Evolutionary conservation across 2,113 vertebrate species (phyloP).

Genomic region (Albula glossodonta): DNA sequence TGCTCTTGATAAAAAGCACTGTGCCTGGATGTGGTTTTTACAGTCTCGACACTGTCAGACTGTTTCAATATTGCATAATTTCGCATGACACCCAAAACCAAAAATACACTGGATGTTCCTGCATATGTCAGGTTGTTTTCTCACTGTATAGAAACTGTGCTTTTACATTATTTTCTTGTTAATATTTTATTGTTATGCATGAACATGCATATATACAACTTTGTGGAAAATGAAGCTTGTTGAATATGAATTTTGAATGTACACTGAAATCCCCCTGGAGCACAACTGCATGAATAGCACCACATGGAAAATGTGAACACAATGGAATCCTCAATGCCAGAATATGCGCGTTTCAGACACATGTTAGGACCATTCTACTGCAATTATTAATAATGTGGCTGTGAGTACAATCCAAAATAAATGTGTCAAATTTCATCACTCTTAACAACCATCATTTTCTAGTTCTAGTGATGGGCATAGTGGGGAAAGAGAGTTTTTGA

Average conservation of each 20-base stretch:
- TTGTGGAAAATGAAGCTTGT: neutral
- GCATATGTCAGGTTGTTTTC: neutral
- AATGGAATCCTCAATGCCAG: neutral
- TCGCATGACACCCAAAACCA: no score
- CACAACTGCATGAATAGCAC: neutral
- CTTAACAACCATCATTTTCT: conserved; percentile 49
- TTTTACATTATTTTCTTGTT: neutral
- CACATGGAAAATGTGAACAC: neutral
- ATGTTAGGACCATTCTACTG: conserved; percentile 47
- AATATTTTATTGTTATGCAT: neutral
- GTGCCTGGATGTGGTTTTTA: neutral
- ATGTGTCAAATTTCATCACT: conserved; percentile 56
- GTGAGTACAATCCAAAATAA: conserved; percentile 34
- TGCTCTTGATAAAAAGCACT: neutral
- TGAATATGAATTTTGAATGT: neutral
- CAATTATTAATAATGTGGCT: conserved; percentile 49
- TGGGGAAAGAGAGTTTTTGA: conserved; percentile 33
- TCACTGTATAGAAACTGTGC: neutral
- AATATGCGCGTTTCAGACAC: conserved; percentile 36
- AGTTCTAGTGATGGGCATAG: conserved; percentile 30
- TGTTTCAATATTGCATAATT: neutral
- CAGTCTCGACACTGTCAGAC: neutral
- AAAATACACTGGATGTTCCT: neutral
- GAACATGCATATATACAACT: neutral
- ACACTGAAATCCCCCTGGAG: neutral